Percentiles rank a stretch among this genome's conserved stretches.
These are phyloP conservation scores for Pterocles burchelli DNA, from an alignment of 2,113 vertebrate species.

Conservation along the genomic window DNA sequence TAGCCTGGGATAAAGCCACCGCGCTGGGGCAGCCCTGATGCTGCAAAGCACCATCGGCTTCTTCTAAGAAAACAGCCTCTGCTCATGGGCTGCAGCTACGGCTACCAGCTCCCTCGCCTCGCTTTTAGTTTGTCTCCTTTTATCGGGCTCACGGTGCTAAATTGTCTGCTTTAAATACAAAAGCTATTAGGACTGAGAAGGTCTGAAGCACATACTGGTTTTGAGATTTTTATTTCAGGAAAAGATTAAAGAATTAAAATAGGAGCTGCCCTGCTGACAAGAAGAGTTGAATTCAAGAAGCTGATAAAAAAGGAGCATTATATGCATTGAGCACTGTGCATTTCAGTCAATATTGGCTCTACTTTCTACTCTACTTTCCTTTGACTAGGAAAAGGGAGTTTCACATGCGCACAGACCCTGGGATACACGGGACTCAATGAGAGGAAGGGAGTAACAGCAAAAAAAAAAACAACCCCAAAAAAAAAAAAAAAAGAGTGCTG, in stretches of 20 bases:
- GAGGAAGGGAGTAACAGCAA: conserved; percentile 53
- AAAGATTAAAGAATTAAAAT: conserved; percentile 67
- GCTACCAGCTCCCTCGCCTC: not conserved
- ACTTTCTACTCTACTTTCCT: conserved; percentile 66
- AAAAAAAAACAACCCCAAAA: not conserved
- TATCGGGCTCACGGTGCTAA: not conserved
- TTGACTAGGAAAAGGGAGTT: conserved; percentile 61
- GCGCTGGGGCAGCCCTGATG: not conserved
- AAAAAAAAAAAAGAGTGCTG: conserved; percentile 12
- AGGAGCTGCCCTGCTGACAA: conserved; percentile 68
- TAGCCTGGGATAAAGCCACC: not conserved
- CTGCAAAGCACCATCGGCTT: not conserved
- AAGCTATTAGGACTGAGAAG: conserved; percentile 48
- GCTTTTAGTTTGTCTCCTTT: not conserved
- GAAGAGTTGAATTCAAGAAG: conserved; percentile 64
- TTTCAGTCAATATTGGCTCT: conserved; percentile 63
- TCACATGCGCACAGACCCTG: conserved; percentile 66
- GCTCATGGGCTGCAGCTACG: not conserved
- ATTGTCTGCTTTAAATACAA: not conserved
- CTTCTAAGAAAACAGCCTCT: not conserved
- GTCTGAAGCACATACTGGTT: conserved; percentile 54
- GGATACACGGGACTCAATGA: conserved; percentile 50
- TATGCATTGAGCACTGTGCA: conserved; percentile 67
- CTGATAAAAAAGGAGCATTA: conserved; percentile 70
- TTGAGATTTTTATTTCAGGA: conserved; percentile 63